A percentile compares a stretch with the other conserved stretches of the same genome.
Conservation (phyloP, 2,113 vertebrate genomes). For the Podarcis cretensis region DNA sequence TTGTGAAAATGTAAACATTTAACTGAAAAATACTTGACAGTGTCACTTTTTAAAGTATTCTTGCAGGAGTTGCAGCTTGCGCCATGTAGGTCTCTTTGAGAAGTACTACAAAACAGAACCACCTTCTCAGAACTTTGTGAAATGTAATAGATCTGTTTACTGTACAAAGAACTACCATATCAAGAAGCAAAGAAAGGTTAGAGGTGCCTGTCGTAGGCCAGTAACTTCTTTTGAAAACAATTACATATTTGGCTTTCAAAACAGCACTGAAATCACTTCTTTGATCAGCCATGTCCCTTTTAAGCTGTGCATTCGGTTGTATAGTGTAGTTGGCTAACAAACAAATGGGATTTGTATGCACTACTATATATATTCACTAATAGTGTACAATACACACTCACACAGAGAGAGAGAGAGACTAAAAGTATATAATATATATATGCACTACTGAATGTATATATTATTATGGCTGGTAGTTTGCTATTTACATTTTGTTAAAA, state of each 20-base stretch:
- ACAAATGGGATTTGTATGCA: constrained; percentile 74
- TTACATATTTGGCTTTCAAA: constrained; percentile 80
- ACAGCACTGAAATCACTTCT: constrained; percentile 79
- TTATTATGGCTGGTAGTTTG: too few species aligned
- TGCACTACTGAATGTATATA: too few species aligned
- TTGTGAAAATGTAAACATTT: constrained; percentile 51
- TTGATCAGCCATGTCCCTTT: constrained; percentile 81
- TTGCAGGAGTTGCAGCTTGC: constrained; percentile 63
- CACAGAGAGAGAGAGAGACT: too few species aligned
- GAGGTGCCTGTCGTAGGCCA: constrained; percentile 67
- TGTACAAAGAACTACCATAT: constrained; percentile 36
- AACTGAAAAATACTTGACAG: constrained; percentile 68
- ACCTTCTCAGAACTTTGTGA: constrained; percentile 2
- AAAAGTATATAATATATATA: too few species aligned
- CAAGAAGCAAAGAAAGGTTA: constrained; percentile 66
- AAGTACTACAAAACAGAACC: constrained; percentile 42
- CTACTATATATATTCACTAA: constrained; percentile 74
- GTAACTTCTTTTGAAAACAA: constrained; percentile 72
- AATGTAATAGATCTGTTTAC: constrained; percentile 10
- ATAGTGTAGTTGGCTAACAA: constrained; percentile 77
- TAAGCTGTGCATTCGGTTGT: constrained; percentile 83
- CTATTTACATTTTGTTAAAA: too few species aligned
- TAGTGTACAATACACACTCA: too few species aligned
- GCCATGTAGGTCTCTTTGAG: constrained; percentile 18
- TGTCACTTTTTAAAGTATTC: constrained; percentile 68